Evolutionary conservation across 2,797 vertebrate species (phyloP), one percentile per base, ranked within the genome.

Genomic region (Ctenopoma kingsleyae): DNA sequence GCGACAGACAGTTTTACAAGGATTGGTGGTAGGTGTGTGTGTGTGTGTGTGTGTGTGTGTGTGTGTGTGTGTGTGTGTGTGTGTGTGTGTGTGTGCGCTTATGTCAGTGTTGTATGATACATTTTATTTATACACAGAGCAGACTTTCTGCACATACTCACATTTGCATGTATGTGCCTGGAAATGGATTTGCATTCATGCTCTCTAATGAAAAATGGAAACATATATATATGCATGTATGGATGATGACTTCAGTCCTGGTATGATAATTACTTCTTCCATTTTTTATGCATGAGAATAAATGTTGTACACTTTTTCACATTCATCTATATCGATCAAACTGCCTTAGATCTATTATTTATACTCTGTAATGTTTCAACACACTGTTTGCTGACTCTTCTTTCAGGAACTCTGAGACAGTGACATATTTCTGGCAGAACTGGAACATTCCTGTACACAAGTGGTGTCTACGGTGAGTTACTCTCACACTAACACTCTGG

Each of bases 391-490:
- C 72, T 74, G 64, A 70, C 64, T 74, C 53, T 36, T 74, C 71
- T 60, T 78, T 52, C 83, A 98, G 97, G 97, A 98, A 98, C 85
- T 93, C 97, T 0, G 96, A 98, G 90, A 93, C 95, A 0, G 93
- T 98, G 82, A 95, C 94, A 41, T 97, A 98, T 91, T 98, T 98
- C 87, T 98, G 97, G 97, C 95, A 97, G 91, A 98, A 98, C 86
- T 98, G 97, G 97, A 98, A 98, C 88, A 97, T 98, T 86, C 97
- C 97, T 0, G 96, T 98, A 32, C 97, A 98, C 93, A 98, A 96
- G 83, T 98, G 97, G 97, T 98, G 97, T 83, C 78, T 95, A 68
- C 95, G 97, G 97, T 97, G 87, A 75, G 88, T 85, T 76, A 76
- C 76, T 54, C 25, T 12, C 82, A 78, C 76, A 58, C 25, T 54